These are phyloP conservation scores for Dryobota labecula DNA, from an alignment of 2,888 invertebrate species.

Conservation along the genomic window DNA sequence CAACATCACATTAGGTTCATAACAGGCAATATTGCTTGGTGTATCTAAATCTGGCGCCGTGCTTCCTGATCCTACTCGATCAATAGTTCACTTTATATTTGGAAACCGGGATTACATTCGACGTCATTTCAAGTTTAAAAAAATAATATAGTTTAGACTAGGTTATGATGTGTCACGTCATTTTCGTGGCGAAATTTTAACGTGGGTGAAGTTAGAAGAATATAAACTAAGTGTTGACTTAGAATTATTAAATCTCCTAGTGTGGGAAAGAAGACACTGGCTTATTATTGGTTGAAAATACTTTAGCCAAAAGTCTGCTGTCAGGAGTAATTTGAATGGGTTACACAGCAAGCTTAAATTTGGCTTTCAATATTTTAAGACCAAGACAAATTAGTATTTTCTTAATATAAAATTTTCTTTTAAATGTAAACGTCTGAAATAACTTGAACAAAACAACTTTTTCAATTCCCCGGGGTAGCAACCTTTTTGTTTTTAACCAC, in stretches of 20 bases:
- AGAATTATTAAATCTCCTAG: neutral
- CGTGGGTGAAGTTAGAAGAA: neutral
- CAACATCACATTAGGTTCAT: slow-evolving; percentile 33
- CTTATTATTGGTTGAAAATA: neutral
- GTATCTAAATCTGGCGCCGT: slow-evolving; percentile 31
- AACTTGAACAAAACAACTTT: neutral
- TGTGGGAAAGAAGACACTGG: neutral
- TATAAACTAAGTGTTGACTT: neutral
- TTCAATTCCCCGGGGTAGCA: slow-evolving; percentile 11
- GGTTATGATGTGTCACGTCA: slow-evolving; percentile 7
- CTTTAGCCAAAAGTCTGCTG: neutral
- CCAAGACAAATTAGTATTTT: neutral
- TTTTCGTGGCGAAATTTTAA: neutral
- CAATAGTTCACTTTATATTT: slow-evolving; percentile 59
- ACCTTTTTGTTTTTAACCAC: neutral
- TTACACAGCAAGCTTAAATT: no score
- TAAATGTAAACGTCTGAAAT: neutral
- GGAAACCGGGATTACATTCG: slow-evolving; percentile 31
- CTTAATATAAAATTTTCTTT: slow-evolving; percentile 6
- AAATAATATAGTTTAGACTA: slow-evolving; percentile 17
- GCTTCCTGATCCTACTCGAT: slow-evolving; percentile 43
- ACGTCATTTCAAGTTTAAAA: slow-evolving; percentile 30
- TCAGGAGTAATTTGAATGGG: neutral
- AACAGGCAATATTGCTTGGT: slow-evolving; percentile 28
- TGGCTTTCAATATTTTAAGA: neutral